These are phyloP conservation scores for Platygyra sinensis DNA, from an alignment of 64 coral and sea anemone species.

Conservation along the genomic window DNA sequence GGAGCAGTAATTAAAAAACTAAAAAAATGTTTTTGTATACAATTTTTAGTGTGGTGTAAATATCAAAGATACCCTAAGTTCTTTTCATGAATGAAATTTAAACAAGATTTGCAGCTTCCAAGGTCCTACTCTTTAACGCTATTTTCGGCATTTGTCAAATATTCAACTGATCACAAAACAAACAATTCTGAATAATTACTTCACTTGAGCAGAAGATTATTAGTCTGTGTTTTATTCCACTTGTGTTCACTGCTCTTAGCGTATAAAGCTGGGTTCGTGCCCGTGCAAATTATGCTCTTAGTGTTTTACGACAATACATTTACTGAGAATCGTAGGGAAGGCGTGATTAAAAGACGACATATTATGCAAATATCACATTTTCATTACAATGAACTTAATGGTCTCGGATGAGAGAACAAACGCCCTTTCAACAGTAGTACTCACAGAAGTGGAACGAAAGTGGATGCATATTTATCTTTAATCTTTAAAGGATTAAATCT, in stretches of 20 bases:
- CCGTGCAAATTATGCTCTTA: not conserved
- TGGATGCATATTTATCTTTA: slow-evolving; percentile 1
- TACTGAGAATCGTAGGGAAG: no score
- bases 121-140: not conserved
- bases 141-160: not conserved
- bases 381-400: not conserved
- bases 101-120: not conserved
- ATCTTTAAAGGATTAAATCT: slow-evolving; percentile 14
- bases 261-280: not conserved
- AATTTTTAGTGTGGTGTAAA: no score
- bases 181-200: not conserved
- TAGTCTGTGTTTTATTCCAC: not conserved
- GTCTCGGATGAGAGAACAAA: slow-evolving; percentile 10
- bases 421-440: not conserved
- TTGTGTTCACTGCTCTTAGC: not conserved
- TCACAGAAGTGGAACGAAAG: slow-evolving; percentile 25
- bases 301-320: no score
- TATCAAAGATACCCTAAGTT: no score
- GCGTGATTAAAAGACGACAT: not conserved
- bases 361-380: slow-evolving; percentile 32
- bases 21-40: no score
- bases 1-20: no score
- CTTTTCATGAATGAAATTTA: no score
- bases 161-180: not conserved
- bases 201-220: not conserved